A percentile compares a stretch with the other conserved stretches of the same genome.
phyloP scores from a whole-genome alignment of 2,888 invertebrate species.

The Lepas anatifera region DNA sequence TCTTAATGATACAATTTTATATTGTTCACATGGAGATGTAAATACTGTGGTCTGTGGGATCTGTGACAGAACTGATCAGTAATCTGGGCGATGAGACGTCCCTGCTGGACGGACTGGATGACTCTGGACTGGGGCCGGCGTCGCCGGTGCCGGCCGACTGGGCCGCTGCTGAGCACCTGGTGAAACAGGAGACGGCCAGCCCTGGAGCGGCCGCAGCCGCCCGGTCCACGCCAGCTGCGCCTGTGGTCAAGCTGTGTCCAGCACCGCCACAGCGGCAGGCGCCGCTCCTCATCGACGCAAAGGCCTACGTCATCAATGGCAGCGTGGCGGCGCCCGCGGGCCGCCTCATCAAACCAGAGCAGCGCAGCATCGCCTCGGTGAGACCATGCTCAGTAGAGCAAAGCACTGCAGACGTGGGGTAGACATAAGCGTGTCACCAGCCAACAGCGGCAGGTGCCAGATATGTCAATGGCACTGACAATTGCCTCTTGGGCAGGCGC shows the following conservation, averaged over 20 bases:
- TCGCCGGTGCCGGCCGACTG: background rate
- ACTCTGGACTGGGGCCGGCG: background rate
- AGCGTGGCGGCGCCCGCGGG: background rate
- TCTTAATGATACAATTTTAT: background rate
- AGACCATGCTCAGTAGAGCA: too few relatives aligned
- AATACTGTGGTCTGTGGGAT: too few relatives aligned
- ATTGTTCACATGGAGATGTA: background rate
- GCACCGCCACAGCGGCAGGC: background rate
- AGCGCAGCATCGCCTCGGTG: background rate
- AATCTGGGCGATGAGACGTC: slow-evolving; percentile 5
- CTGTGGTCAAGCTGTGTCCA: background rate
- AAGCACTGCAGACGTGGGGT: too few relatives aligned
- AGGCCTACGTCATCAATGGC: slow-evolving; percentile 1
- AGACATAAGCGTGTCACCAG: too few relatives aligned
- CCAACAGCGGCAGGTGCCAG: too few relatives aligned
- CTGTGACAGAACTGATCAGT: background rate
- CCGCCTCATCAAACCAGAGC: background rate
- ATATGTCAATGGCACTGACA: too few relatives aligned
- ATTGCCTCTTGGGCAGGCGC: background rate
- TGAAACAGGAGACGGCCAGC: background rate
- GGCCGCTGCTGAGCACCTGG: background rate
- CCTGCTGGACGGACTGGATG: background rate
- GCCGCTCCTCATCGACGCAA: background rate
- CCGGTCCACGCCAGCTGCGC: background rate
- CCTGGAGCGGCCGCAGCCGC: too few relatives aligned